These are phyloP conservation scores for Engystomops pustulosus DNA, from an alignment of 2,113 vertebrate genomes.

Conservation along the genomic window DNA sequence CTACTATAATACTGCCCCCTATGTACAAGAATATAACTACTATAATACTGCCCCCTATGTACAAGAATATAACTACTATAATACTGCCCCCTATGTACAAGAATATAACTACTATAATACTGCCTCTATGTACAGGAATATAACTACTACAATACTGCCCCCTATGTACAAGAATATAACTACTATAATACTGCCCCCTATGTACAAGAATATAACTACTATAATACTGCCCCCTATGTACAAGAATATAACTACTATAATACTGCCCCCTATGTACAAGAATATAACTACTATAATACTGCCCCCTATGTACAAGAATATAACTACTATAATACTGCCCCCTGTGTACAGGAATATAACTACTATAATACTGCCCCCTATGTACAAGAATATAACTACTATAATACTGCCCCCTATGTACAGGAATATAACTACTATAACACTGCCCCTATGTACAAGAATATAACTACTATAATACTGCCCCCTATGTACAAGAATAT, in stretches of 20 bases:
- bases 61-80: slow-evolving; percentile 10
- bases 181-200: too few relatives aligned
- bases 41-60: too few relatives aligned
- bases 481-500: not conserved
- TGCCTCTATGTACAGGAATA: not conserved
- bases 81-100: not conserved
- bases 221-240: slow-evolving; percentile 1
- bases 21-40: too few relatives aligned
- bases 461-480: too few relatives aligned
- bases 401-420: too few relatives aligned
- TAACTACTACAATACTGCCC: slow-evolving; percentile 7
- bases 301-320: not conserved
- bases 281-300: slow-evolving; percentile 19
- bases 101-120: too few relatives aligned
- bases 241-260: too few relatives aligned
- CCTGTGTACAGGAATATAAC: not conserved
- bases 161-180: too few relatives aligned
- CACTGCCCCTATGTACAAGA: not conserved
- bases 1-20: slow-evolving; percentile 8
- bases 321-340: too few relatives aligned
- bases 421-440: slow-evolving; percentile 8
- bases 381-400: too few relatives aligned
- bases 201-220: slow-evolving; percentile 2
- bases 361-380: slow-evolving; percentile 7
- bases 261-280: too few relatives aligned